Conservation (phyloP, 2,888 invertebrate species). For the Exocentrus adspersus region DNA sequence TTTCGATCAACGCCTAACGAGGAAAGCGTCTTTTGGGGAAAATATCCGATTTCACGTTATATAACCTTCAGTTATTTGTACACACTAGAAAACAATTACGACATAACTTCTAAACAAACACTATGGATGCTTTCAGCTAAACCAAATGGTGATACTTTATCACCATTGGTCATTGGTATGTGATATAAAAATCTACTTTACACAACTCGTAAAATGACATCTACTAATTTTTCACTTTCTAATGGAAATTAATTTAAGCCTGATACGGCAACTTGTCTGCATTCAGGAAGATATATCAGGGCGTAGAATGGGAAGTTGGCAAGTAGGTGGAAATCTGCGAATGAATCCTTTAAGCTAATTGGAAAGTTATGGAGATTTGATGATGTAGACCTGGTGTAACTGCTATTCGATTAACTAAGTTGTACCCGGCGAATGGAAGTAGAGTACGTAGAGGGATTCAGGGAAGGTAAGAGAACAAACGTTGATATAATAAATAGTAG, state of each 20-base stretch:
- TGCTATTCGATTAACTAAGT: constrained; percentile 3
- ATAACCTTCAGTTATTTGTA: too few relatives aligned
- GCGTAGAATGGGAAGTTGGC: neutral
- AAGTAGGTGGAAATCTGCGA: neutral
- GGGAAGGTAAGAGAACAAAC: constrained; percentile 29
- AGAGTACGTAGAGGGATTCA: constrained; percentile 1
- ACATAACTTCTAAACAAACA: too few relatives aligned
- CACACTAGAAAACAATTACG: too few relatives aligned
- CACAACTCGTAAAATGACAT: too few relatives aligned
- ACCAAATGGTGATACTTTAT: too few relatives aligned
- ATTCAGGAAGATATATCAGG: neutral
- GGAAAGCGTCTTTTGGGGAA: constrained; percentile 1
- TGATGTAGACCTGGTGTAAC: neutral
- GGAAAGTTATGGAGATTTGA: constrained; percentile 6
- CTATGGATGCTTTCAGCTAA: too few relatives aligned
- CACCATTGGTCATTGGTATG: too few relatives aligned
- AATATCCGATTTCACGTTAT: neutral
- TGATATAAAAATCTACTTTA: too few relatives aligned
- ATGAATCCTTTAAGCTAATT: neutral
- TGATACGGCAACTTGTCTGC: neutral
- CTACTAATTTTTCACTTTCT: neutral
- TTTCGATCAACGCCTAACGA: neutral
- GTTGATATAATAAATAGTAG: constrained; percentile 44
- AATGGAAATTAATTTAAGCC: neutral
- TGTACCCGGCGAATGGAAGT: neutral